Conservation (phyloP, 2,888 invertebrate genomes). For the Chaetogeoica ovagalla region DNA sequence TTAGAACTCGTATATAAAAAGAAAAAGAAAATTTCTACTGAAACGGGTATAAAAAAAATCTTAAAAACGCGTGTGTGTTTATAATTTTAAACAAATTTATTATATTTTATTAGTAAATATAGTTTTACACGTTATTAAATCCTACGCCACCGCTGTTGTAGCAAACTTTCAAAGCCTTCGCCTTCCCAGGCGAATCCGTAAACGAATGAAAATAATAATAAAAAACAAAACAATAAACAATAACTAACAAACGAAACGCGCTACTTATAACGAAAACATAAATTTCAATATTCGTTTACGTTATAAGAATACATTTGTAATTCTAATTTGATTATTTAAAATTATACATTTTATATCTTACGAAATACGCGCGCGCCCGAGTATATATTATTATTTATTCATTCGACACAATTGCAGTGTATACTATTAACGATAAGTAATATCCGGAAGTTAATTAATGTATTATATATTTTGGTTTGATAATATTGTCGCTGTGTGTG, state of each 20-base stretch:
- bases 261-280: not conserved
- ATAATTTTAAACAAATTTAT: too few relatives aligned
- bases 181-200: not conserved
- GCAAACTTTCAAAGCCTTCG: not conserved
- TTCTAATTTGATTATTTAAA: slow-evolving; percentile 26
- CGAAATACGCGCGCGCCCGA: not conserved
- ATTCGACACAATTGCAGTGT: not conserved
- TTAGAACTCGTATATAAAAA: too few relatives aligned
- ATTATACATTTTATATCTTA: slow-evolving; percentile 20
- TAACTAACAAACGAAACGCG: not conserved
- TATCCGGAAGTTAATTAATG: slow-evolving; percentile 41
- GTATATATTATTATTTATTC: slow-evolving; percentile 10
- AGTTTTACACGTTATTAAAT: not conserved
- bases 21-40: too few relatives aligned
- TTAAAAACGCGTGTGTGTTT: too few relatives aligned
- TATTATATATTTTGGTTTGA: slow-evolving; percentile 11
- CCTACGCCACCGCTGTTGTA: too few relatives aligned
- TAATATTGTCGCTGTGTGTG: not conserved
- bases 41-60: too few relatives aligned
- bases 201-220: too few relatives aligned
- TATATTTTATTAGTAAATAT: too few relatives aligned
- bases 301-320: not conserved
- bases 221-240: not conserved
- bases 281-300: not conserved
- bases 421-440: slow-evolving; percentile 29